These are phyloP conservation scores for Phalacrocorax pelagicus DNA, from an alignment of 2,113 vertebrate species.

Conservation along the genomic window DNA sequence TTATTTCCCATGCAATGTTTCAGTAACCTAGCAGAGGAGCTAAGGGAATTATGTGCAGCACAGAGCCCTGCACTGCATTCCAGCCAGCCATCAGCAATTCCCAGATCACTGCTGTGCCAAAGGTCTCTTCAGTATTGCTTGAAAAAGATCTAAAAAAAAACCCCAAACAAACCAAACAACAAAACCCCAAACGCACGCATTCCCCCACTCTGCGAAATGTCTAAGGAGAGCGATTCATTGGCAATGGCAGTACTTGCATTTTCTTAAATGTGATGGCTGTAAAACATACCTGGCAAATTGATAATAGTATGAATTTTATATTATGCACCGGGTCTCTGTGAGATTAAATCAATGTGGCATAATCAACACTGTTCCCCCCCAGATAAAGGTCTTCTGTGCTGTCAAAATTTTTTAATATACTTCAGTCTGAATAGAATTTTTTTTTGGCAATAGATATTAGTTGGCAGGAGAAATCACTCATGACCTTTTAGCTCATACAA, in stretches of 20 bases:
- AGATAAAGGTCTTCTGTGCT: slow-evolving; percentile 3
- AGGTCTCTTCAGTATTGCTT: neutral
- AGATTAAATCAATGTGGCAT: slow-evolving; percentile 36
- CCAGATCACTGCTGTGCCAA: neutral
- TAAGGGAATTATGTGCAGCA: neutral
- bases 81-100: neutral
- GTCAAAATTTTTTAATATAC: slow-evolving; percentile 19
- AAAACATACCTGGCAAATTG: slow-evolving; percentile 2
- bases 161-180: neutral
- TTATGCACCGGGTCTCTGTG: neutral
- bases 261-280: neutral
- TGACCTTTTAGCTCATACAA: slow-evolving; percentile 25
- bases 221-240: neutral
- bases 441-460: neutral
- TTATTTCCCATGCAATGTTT: neutral
- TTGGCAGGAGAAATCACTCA: slow-evolving; percentile 2
- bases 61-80: neutral
- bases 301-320: slow-evolving; percentile 18
- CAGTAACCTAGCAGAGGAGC: neutral
- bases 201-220: neutral
- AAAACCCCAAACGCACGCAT: fast-evolving
- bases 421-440: neutral
- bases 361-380: slow-evolving; percentile 24
- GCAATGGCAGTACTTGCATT: neutral
- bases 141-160: neutral